Evolutionary conservation across 2,113 vertebrate species (phyloP).

Genomic region (Noctilio leporinus): DNA sequence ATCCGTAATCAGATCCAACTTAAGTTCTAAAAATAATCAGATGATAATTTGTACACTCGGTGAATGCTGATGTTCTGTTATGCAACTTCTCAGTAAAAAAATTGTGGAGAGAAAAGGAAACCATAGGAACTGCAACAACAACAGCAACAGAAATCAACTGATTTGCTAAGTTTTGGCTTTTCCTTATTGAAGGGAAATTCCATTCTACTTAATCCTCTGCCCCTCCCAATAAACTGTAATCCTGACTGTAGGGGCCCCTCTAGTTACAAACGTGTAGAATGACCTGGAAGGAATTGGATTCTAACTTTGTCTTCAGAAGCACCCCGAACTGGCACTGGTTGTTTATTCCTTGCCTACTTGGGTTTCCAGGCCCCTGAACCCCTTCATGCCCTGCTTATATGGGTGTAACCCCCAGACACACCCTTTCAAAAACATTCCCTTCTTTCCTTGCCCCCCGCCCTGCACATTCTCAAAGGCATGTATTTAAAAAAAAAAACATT

Average conservation of each 20-base stretch:
- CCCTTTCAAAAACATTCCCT: background rate
- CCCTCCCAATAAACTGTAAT: conserved; percentile 40
- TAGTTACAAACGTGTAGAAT: background rate
- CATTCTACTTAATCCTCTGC: conserved; percentile 40
- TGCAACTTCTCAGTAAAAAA: conserved; percentile 35
- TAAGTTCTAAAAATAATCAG: conserved; percentile 66
- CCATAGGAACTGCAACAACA: conserved; percentile 61
- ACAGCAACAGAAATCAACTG: conserved; percentile 42
- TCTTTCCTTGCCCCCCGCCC: background rate
- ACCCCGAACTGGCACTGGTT: background rate
- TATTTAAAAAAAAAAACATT: too few relatives aligned
- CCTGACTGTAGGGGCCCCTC: conserved; percentile 31
- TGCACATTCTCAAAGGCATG: background rate
- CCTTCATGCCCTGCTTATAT: background rate
- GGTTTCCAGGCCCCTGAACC: background rate
- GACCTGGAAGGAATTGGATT: background rate
- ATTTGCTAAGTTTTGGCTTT: conserved; percentile 66
- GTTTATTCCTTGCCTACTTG: background rate
- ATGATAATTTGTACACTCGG: conserved; percentile 11
- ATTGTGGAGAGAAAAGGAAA: conserved; percentile 48
- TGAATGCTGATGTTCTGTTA: conserved; percentile 39
- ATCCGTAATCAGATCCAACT: conserved; percentile 27
- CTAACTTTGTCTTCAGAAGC: background rate
- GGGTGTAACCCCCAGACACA: background rate
- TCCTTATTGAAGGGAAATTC: conserved; percentile 66